A percentile compares a stretch with the other conserved stretches of the same genome.
Conservation (phyloP, 2,797 vertebrate genomes). For the Acestrorhynchus altus region DNA sequence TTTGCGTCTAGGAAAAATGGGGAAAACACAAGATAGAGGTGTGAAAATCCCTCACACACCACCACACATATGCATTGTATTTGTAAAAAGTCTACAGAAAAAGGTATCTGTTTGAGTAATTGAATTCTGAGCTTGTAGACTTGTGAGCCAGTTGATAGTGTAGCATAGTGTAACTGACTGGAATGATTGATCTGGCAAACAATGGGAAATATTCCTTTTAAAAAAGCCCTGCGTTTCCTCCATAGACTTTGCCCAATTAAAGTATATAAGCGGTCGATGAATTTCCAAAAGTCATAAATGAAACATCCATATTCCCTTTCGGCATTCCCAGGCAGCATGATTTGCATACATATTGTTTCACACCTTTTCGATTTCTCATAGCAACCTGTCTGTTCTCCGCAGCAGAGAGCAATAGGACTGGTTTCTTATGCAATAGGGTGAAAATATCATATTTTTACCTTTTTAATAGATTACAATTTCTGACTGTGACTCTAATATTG, state of each 20-base stretch:
- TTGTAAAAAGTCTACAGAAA: not conserved
- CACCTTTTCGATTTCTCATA: slow-evolving; percentile 65
- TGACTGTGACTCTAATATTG: too few relatives aligned
- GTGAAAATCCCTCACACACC: too few relatives aligned
- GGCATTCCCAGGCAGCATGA: slow-evolving; percentile 57
- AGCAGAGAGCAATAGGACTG: not conserved
- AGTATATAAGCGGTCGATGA: slow-evolving; percentile 47
- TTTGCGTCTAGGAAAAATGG: not conserved
- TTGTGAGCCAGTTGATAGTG: too few relatives aligned
- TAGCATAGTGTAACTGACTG: too few relatives aligned
- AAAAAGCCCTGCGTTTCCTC: slow-evolving; percentile 28
- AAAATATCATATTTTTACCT: not conserved
- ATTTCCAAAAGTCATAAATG: slow-evolving; percentile 53
- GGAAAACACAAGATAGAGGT: not conserved
- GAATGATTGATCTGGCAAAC: slow-evolving; percentile 8
- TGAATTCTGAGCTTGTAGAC: slow-evolving; percentile 8
- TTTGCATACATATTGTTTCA: slow-evolving; percentile 84
- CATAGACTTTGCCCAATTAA: slow-evolving; percentile 45
- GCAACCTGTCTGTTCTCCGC: slow-evolving; percentile 19
- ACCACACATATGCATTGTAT: not conserved
- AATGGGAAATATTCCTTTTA: slow-evolving; percentile 31
- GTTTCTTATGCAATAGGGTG: not conserved
- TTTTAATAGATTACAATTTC: too few relatives aligned
- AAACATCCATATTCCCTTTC: slow-evolving; percentile 34
- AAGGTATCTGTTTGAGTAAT: not conserved